Evolutionary conservation across 2,888 invertebrate species (phyloP), one percentile per base, ranked within the genome.

Genomic region (Himalopsyche kuldschensis): DNA sequence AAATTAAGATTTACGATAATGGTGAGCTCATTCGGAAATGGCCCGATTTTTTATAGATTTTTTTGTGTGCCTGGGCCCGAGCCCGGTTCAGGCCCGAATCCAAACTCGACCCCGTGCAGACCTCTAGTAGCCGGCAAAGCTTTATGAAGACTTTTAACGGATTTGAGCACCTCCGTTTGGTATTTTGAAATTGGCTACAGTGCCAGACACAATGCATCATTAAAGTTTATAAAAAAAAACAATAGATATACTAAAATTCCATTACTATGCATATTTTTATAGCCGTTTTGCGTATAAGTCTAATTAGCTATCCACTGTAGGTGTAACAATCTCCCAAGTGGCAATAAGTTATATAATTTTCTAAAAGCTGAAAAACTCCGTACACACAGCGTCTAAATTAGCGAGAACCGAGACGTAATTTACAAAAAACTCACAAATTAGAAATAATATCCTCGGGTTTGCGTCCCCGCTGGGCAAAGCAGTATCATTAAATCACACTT

Each of bases 351-450:
- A 31, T 76, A 35, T 35, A n/a, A 76, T 35, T 76, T 32, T 32
- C 76, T 32, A 27, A 35, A 35, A 76, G 41, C 32, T 76, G 41
- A 32, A 76, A 35, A 76, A 76, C 20, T 35, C 32, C 10, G 41
- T 24, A 32, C 4, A 76, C 76, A 41, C 3, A 78, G 47, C 78
- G 24, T 63, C 47, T 32, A 81, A 83, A 80, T 81, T 78, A 81
- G 78, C 80, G 75, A 3, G 78, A 47, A 81, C 46, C 76, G 82
- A 79, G 82, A 78, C 80, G 82, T 84, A 77, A 82, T 82, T 84
- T 85, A 80, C 75, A 84, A 79, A 79, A 82, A 82, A 83, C 76
- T 81, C 75, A 78, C 80, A 86, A 86, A 86, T 86, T 86, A 86
- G 84, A 83, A 86, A 86, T 86, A 83, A 86, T 86, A 82, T 79